Conservation (phyloP, 2,888 invertebrate genomes). For the Ashinkailepas kermadecensis region DNA sequence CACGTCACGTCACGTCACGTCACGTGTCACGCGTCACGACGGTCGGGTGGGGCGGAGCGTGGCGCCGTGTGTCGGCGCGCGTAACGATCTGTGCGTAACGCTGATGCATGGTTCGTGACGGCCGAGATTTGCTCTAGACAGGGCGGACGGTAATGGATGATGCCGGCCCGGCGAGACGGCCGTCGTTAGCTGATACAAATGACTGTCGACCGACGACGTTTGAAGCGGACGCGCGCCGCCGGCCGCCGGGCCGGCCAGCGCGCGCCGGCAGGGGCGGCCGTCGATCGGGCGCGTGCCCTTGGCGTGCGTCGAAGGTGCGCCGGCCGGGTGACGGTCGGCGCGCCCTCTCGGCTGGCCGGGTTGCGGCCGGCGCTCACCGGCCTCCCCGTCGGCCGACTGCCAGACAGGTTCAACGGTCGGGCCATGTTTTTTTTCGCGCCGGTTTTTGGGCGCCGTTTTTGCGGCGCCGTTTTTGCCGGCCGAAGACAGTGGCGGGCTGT, state of each 20-base stretch:
- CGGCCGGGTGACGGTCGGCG: not conserved
- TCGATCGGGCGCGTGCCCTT: no score
- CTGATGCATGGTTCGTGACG: constrained; percentile 5
- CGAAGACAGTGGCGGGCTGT: not conserved
- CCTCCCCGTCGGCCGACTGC: not conserved
- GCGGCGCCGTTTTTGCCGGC: constrained; percentile 10
- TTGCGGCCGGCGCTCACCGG: not conserved
- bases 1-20: not conserved
- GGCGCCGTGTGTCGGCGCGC: not conserved
- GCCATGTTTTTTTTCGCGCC: constrained; percentile 15
- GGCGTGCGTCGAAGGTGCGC: not conserved
- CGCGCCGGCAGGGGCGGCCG: no score
- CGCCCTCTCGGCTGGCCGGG: not conserved
- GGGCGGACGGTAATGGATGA: not conserved
- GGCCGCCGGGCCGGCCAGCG: no score
- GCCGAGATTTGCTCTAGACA: not conserved
- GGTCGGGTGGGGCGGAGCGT: not conserved
- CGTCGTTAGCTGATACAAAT: constrained; percentile 19
- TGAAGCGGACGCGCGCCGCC: not conserved
- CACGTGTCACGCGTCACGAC: not conserved
- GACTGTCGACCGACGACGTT: not conserved
- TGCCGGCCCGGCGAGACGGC: not conserved
- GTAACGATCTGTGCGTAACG: not conserved
- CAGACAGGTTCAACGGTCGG: constrained; percentile 15
- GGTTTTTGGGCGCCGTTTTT: not conserved